Evolutionary conservation across 1,140 invertebrate genomes (phyloP).

Genomic region (Notospermus geniculatus): DNA sequence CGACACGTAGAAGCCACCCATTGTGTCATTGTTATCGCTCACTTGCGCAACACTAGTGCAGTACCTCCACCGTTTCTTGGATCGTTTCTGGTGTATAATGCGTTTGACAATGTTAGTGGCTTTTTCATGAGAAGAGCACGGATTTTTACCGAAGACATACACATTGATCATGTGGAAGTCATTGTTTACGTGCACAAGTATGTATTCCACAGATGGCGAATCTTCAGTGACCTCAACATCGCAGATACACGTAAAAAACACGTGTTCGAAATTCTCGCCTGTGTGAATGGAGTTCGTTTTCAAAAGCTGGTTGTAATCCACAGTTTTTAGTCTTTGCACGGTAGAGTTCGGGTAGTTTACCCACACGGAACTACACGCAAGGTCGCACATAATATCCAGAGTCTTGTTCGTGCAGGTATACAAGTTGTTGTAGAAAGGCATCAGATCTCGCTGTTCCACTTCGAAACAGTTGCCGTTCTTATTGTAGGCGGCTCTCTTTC

Average conservation of each 20-base stretch:
- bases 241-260: constrained; percentile 5
- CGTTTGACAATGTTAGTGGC: constrained; percentile 1
- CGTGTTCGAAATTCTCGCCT: not conserved
- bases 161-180: constrained; percentile 2
- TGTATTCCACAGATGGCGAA: constrained; percentile 1
- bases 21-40: constrained; percentile 1
- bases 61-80: constrained; percentile 3
- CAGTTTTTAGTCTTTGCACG: constrained; percentile 5
- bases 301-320: not conserved
- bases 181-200: constrained; percentile 9
- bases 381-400: constrained; percentile 3
- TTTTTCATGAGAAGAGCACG: not conserved
- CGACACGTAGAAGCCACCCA: not conserved
- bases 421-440: not conserved
- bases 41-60: not conserved
- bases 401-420: not conserved
- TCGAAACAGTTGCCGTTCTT: constrained; percentile 7
- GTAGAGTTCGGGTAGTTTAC: not conserved
- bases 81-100: not conserved
- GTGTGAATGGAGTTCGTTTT: not conserved
- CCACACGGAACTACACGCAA: not conserved
- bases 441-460: not conserved
- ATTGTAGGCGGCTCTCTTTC: constrained; percentile 2
- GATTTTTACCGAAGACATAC: constrained; percentile 3
- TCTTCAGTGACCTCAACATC: not conserved